A percentile compares a stretch with the other conserved stretches of the same genome.
phyloP scores from a whole-genome alignment of 2,888 invertebrate genomes.

The Ophion ellenae region DNA sequence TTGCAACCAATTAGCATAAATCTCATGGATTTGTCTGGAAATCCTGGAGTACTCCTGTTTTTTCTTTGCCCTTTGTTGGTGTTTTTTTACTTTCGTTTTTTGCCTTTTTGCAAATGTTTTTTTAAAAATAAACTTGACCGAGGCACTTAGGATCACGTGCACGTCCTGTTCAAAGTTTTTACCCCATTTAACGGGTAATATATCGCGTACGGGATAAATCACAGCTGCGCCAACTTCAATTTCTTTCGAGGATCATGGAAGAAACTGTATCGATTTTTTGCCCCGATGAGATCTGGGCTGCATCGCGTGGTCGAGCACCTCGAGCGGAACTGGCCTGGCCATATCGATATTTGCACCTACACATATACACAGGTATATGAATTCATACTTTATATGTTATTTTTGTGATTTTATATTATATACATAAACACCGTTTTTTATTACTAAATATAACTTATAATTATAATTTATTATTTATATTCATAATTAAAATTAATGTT shows the following conservation, averaged over 20 bases:
- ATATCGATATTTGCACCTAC: not conserved
- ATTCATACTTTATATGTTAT: no score
- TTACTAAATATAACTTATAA: no score
- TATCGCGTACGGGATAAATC: constrained; percentile 60
- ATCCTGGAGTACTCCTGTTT: constrained; percentile 54
- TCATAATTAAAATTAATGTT: no score
- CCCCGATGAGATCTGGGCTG: constrained; percentile 10
- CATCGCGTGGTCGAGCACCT: not conserved
- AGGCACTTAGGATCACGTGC: not conserved
- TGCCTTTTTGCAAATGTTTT: not conserved
- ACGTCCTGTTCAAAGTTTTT: constrained; percentile 23
- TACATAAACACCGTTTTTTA: no score
- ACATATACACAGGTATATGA: not conserved
- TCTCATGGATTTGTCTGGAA: constrained; percentile 68
- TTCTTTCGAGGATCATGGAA: constrained; percentile 33
- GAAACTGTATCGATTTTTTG: constrained; percentile 8
- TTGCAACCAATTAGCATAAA: constrained; percentile 71
- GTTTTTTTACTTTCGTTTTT: no score
- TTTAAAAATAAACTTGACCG: constrained; percentile 49
- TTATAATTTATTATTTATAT: no score
- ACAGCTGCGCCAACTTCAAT: constrained; percentile 20
- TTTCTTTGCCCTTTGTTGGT: not conserved
- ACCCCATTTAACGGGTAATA: constrained; percentile 45
- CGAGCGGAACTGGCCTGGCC: not conserved
- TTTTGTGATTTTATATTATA: no score